These are phyloP conservation scores for Gymnocypris eckloni DNA, from an alignment of 2,797 vertebrate genomes.

Conservation along the genomic window DNA sequence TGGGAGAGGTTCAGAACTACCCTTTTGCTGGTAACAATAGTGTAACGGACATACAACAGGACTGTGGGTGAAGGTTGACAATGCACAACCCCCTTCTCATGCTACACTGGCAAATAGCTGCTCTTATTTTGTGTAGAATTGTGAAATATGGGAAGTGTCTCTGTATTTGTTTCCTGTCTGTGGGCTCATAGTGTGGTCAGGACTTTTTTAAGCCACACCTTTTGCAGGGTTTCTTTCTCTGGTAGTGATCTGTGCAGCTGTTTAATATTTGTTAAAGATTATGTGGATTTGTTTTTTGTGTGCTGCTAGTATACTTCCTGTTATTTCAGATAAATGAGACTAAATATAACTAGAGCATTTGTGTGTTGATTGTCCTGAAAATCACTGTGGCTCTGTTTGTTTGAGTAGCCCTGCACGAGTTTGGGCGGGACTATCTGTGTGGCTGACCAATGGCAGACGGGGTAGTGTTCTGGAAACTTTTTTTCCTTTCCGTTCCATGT, in stretches of 20 bases:
- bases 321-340: background rate
- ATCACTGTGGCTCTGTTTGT: background rate
- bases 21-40: conserved; percentile 65
- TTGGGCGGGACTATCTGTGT: background rate
- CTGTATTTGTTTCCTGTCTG: conserved; percentile 44
- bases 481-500: no score
- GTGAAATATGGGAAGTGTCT: conserved; percentile 40
- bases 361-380: background rate
- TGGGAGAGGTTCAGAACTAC: conserved; percentile 72
- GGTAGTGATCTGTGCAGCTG: background rate
- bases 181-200: conserved; percentile 19
- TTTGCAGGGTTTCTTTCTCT: background rate
- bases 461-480: background rate
- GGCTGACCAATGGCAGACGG: background rate
- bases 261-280: background rate
- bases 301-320: background rate
- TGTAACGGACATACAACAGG: conserved; percentile 49
- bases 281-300: background rate
- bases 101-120: conserved; percentile 15
- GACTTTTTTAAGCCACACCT: conserved; percentile 17
- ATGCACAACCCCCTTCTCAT: conserved; percentile 32
- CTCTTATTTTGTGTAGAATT: conserved; percentile 17
- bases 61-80: conserved; percentile 59
- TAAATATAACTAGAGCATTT: background rate
- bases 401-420: background rate